Base-by-base conservation (phyloP, 2,888 invertebrate genomes). In the Troglohyphantes excavatus region DNA sequence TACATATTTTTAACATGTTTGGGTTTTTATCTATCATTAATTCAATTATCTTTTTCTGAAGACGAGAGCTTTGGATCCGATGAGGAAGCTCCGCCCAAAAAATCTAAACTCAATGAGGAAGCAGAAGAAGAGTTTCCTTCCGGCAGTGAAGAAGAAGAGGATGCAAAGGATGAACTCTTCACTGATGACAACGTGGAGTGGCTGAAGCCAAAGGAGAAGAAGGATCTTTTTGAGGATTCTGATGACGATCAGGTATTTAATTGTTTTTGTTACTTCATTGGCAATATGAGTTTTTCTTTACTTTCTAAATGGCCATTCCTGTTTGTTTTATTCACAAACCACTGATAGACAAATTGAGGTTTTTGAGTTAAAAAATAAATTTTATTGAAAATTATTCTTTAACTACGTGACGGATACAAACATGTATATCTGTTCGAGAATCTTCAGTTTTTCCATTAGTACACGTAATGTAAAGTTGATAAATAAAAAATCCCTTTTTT, bases 101-200 rank as follows among this genome's bases (percentile, higher is more conserved):
- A 78, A 33, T n/a, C 17, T 17, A 78, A 78, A n/a, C 68, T 68
- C n/a, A 39, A 39, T 39, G 39, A 39, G 2, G 23, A 21, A 21
- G n/a, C 17, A n/a, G 65, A 23, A 19, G 65, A 65, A 65, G 17
- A 17, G 5, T n/a, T 19, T 59, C 5, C 13, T 13, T 53, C 53
- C 17, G 53, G 53, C 13, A n/a, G 53, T 2, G 65, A 65, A 33
- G 95, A 95, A 90, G 94, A 94, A 33, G 93, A 93, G 33, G 93
- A 93, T 2, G 27, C 43, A 19, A 59, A 76, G 39, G 23, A 33
- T 2, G 43, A 70, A 23, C 78, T 84, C 43, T 96, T 95, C 92
- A 95, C 95, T 63, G 96, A 96, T 94, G 96, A 96, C 19, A 96
- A 96, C 92, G 95, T 95, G 84, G 94, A 94, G 33, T 96, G 96